Percentiles rank a stretch among this genome's conserved stretches.
Evolutionary conservation across 2,797 vertebrate genomes (phyloP).

Genomic region (Salmo trutta): DNA sequence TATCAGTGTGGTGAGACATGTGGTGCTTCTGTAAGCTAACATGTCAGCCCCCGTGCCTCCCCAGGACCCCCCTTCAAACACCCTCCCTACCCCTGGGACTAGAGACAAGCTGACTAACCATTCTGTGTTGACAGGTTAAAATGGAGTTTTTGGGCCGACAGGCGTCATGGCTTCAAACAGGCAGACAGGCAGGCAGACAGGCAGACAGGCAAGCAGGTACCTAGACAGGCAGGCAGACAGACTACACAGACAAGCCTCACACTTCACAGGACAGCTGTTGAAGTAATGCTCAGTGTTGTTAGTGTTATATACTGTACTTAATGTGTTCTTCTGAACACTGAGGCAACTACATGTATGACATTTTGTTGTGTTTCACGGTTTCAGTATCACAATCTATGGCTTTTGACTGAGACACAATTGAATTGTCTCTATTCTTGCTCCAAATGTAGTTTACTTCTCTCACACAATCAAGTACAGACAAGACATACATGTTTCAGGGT

Average conservation of each 20-base stretch:
- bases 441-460: conserved; percentile 9
- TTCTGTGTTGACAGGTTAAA: conserved; percentile 51
- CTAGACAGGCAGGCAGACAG: not conserved
- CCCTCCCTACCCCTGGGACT: too few relatives aligned
- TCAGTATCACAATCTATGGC: not conserved
- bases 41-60: conserved; percentile 52
- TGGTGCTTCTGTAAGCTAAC: conserved; percentile 62
- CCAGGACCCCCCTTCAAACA: conserved; percentile 9
- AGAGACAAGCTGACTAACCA: conserved; percentile 51
- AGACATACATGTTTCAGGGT: conserved; percentile 12
- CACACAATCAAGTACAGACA: conserved; percentile 19
- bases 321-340: too few relatives aligned
- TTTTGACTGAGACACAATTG: not conserved
- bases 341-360: not conserved
- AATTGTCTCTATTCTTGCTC: not conserved
- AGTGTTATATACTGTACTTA: not conserved
- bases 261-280: not conserved
- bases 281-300: not conserved
- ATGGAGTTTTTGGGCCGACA: conserved; percentile 11
- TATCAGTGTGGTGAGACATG: conserved; percentile 57
- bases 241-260: not conserved
- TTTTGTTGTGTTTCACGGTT: not conserved
- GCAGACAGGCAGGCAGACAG: too few relatives aligned
- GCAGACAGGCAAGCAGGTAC: too few relatives aligned
- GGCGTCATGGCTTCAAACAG: not conserved